phyloP scores from a whole-genome alignment of 2,888 invertebrate species.

The Coenonympha arcania region DNA sequence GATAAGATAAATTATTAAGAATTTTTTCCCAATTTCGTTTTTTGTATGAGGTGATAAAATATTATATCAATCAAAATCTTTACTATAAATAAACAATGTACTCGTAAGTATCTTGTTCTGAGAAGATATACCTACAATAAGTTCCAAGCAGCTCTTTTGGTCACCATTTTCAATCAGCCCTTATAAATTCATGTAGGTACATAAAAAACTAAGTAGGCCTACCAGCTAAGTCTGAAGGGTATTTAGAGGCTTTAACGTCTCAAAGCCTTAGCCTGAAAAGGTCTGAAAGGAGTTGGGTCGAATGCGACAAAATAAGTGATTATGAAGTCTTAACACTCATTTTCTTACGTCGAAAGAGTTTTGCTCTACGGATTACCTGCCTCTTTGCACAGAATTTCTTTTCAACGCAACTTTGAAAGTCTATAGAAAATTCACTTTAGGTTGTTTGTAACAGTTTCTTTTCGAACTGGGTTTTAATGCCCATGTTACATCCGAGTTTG shows the following conservation, averaged over 20 bases:
- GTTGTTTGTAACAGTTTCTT: background rate
- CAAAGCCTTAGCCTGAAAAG: slow-evolving; percentile 16
- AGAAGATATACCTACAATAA: too few species aligned
- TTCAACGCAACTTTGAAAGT: background rate
- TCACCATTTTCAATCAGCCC: background rate
- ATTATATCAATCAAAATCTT: too few species aligned
- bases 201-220: background rate
- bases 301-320: slow-evolving; percentile 8
- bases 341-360: background rate
- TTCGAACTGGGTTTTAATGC: too few species aligned
- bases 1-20: too few species aligned
- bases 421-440: background rate
- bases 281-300: background rate
- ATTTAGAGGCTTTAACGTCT: slow-evolving; percentile 3
- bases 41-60: too few species aligned
- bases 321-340: slow-evolving; percentile 1
- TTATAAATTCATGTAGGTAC: background rate
- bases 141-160: too few species aligned
- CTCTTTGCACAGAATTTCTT: background rate
- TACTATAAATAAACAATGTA: too few species aligned
- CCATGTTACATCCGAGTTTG: too few species aligned
- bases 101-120: too few species aligned
- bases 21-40: too few species aligned
- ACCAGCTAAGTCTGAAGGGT: background rate
- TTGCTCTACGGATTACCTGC: background rate